Percentiles rank a stretch among this genome's conserved stretches.
These are phyloP conservation scores for Ispidina picta DNA, from an alignment of 2,797 vertebrate species.

Conservation along the genomic window DNA sequence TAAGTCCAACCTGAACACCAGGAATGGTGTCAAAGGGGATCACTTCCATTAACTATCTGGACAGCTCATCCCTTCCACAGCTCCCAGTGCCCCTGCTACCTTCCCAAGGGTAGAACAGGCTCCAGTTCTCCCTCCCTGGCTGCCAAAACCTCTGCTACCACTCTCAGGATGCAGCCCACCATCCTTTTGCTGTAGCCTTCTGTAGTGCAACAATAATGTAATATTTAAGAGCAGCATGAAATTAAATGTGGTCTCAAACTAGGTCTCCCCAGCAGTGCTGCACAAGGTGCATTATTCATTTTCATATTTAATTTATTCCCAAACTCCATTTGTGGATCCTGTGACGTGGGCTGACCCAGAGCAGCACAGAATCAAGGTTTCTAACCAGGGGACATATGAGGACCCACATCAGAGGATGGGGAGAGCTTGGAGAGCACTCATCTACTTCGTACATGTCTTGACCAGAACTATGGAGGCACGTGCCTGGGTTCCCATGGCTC, in stretches of 20 bases:
- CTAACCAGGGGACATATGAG: neutral
- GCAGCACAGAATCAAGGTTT: neutral
- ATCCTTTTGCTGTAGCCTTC: neutral
- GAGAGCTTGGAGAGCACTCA: neutral
- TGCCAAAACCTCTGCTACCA: accelerated
- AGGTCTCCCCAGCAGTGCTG: neutral
- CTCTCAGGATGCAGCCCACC: neutral
- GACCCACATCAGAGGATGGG: neutral
- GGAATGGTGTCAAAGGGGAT: neutral
- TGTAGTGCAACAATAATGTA: neutral
- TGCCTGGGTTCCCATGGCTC: neutral
- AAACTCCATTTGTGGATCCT: conserved; percentile 22
- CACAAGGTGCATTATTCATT: conserved; percentile 53
- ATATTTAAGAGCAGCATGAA: conserved; percentile 27
- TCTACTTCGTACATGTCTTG: neutral
- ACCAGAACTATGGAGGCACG: neutral
- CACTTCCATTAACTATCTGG: neutral
- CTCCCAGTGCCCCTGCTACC: neutral
- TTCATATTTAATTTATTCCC: conserved; percentile 62
- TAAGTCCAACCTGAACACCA: neutral
- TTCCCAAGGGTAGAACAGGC: neutral
- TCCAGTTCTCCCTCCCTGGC: neutral
- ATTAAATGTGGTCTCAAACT: conserved; percentile 32
- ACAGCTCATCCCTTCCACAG: neutral
- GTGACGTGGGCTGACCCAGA: neutral